phyloP scores from a whole-genome alignment of 2,113 vertebrate species.

The Salvator merianae region DNA sequence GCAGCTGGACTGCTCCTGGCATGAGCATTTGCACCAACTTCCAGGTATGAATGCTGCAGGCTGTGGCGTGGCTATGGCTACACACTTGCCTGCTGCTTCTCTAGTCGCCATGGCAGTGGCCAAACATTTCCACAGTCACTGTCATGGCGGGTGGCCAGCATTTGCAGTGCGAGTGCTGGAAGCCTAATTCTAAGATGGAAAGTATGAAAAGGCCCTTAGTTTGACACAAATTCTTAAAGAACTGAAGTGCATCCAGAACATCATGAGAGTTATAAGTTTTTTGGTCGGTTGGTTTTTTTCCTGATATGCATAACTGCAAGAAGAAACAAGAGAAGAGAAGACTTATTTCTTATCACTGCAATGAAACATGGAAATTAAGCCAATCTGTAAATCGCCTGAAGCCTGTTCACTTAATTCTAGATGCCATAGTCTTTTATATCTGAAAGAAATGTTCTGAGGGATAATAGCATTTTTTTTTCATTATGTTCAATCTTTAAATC shows the following conservation, averaged over 20 bases:
- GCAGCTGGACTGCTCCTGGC: too few relatives aligned
- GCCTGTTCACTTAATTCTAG: constrained; percentile 20
- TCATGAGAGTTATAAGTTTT: background rate
- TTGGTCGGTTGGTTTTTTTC: too few relatives aligned
- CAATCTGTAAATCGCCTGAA: constrained; percentile 27
- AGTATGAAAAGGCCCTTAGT: too few relatives aligned
- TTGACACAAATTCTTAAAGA: background rate
- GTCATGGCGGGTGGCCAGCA: too few relatives aligned
- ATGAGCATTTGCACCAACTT: too few relatives aligned
- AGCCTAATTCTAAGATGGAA: too few relatives aligned
- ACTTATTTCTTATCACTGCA: constrained; percentile 7
- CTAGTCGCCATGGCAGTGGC: too few relatives aligned
- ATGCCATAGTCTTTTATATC: constrained; percentile 19
- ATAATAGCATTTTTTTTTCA: constrained; percentile 5
- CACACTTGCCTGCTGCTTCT: too few relatives aligned
- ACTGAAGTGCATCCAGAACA: background rate
- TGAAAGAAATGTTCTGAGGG: constrained; percentile 13
- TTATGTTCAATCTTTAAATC: constrained; percentile 15
- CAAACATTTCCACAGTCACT: too few relatives aligned
- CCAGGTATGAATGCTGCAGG: too few relatives aligned
- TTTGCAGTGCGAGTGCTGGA: too few relatives aligned
- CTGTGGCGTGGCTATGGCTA: too few relatives aligned
- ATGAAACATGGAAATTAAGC: constrained; percentile 33
- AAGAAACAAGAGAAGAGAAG: background rate
- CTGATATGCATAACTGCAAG: constrained; percentile 2